A percentile compares a stretch with the other conserved stretches of the same genome.
Conservation (phyloP, 2,797 vertebrate species). For the Jordanella pulchra region DNA sequence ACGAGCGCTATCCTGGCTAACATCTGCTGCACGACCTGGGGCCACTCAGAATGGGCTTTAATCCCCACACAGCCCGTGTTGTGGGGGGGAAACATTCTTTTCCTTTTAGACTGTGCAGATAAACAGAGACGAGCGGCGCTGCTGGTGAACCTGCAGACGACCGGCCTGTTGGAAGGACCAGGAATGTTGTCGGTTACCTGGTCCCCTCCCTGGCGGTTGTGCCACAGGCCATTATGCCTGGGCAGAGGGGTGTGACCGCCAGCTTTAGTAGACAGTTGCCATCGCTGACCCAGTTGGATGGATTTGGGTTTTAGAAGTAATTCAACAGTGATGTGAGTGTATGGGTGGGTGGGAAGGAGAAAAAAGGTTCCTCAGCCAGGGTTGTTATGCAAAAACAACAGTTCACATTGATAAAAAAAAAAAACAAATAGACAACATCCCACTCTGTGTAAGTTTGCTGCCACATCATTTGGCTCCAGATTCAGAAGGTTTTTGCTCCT, state of each 20-base stretch:
- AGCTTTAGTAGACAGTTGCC: conserved; percentile 64
- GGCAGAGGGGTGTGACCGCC: conserved; percentile 78
- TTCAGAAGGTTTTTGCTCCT: conserved; percentile 41
- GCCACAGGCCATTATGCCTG: conserved; percentile 70
- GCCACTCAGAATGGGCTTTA: conserved; percentile 76
- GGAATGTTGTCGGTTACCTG: conserved; percentile 60
- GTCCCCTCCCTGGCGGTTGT: conserved; percentile 52
- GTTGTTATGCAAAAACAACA: conserved; percentile 57
- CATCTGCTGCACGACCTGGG: conserved; percentile 78
- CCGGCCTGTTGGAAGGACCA: conserved; percentile 65
- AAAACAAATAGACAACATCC: conserved; percentile 32
- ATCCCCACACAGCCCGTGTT: conserved; percentile 76
- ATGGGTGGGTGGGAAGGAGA: conserved; percentile 37
- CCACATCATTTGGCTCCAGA: conserved; percentile 42
- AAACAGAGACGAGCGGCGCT: conserved; percentile 66
- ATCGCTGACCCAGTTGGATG: conserved; percentile 77
- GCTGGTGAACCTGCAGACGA: conserved; percentile 71
- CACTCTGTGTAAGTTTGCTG: conserved; percentile 30
- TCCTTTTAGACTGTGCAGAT: conserved; percentile 69
- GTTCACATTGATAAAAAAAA: conserved; percentile 40
- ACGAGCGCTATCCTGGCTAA: conserved; percentile 76
- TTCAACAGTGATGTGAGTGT: conserved; percentile 70
- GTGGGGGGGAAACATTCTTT: conserved; percentile 70
- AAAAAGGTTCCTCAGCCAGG: conserved; percentile 42
- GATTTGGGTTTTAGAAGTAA: conserved; percentile 78